Evolutionary conservation across 2,797 vertebrate genomes (phyloP).

Genomic region (Gadopsis bispinosus): DNA sequence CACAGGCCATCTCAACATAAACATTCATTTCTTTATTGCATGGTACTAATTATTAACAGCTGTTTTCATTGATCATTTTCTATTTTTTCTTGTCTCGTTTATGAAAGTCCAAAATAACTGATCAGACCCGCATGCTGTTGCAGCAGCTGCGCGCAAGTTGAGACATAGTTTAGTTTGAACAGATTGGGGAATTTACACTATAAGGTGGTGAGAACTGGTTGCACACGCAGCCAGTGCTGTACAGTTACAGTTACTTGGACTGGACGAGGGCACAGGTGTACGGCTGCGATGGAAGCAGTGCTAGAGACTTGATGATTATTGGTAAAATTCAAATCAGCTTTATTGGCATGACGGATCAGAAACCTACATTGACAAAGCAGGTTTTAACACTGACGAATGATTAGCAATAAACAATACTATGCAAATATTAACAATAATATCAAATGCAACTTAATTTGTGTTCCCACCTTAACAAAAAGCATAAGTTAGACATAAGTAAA

Average conservation of each 20-base stretch:
- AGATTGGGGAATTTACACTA: neutral
- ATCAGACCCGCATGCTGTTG: slow-evolving; percentile 4
- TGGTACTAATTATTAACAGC: neutral
- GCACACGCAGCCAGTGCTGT: neutral
- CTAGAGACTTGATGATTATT: neutral
- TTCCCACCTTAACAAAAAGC: neutral
- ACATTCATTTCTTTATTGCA: neutral
- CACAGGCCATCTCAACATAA: neutral
- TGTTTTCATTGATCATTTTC: neutral
- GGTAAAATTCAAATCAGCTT: neutral
- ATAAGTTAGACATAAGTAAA: neutral
- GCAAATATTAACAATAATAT: too few relatives aligned
- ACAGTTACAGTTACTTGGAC: neutral
- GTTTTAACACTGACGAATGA: too few relatives aligned
- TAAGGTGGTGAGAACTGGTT: neutral
- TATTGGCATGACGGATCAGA: too few relatives aligned
- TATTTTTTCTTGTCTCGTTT: neutral
- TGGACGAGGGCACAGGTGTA: neutral
- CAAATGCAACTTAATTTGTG: too few relatives aligned
- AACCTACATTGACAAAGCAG: too few relatives aligned
- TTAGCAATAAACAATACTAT: too few relatives aligned
- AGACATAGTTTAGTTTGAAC: slow-evolving; percentile 2
- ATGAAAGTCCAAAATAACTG: neutral
- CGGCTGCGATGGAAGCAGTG: neutral
- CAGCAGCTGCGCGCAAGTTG: neutral